Evolutionary conservation across 2,113 vertebrate genomes (phyloP).

Genomic region (Hemibagrus wyckioides): DNA sequence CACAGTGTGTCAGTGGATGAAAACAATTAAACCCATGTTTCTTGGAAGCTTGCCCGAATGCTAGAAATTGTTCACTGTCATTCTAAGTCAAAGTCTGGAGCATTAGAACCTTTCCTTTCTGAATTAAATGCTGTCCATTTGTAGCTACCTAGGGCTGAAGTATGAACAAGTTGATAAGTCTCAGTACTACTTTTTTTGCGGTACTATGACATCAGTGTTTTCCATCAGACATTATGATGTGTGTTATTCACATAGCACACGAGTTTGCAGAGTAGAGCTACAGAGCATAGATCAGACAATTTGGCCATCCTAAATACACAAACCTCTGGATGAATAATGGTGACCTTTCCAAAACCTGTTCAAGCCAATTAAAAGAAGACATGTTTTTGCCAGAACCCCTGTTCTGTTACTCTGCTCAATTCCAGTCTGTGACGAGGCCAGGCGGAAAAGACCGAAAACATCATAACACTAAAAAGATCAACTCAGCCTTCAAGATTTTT

Average conservation of each 20-base stretch:
- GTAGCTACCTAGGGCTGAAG: not conserved
- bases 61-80: not conserved
- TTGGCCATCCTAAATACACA: not conserved
- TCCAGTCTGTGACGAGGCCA: not conserved
- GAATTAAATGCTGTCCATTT: not conserved
- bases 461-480: not conserved
- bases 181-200: not conserved
- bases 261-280: not conserved
- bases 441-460: not conserved
- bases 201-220: not conserved
- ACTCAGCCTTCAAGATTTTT: constrained; percentile 9
- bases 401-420: constrained; percentile 4
- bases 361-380: constrained; percentile 1
- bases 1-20: not conserved
- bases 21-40: not conserved
- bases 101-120: not conserved
- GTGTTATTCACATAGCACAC: not conserved
- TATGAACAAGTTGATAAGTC: not conserved
- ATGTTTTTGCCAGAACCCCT: not conserved
- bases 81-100: no score
- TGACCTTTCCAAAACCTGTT: constrained; percentile 16
- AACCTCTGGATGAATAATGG: constrained; percentile 4
- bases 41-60: not conserved
- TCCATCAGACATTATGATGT: not conserved
- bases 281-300: not conserved